A percentile compares a stretch with the other conserved stretches of the same genome.
phyloP scores from a whole-genome alignment of 2,888 invertebrate genomes.

The Thecocarcelia acutangulata region DNA sequence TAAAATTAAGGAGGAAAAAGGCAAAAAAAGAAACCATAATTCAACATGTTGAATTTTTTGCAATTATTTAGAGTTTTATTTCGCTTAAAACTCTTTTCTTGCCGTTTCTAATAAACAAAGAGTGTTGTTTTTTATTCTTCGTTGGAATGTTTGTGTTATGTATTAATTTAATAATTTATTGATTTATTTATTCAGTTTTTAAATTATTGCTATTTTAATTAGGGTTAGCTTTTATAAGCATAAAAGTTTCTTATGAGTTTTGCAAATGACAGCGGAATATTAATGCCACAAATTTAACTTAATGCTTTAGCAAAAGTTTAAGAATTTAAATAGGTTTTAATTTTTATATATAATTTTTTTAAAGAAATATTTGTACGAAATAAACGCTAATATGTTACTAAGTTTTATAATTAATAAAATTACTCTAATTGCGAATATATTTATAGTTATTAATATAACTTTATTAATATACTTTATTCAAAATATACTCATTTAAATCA shows the following conservation, averaged over 20 bases:
- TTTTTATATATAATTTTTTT: conserved; percentile 49
- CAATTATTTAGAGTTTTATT: conserved; percentile 22
- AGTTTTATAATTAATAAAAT: conserved; percentile 21
- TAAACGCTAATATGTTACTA: conserved; percentile 22
- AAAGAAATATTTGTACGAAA: conserved; percentile 40
- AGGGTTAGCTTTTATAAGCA: conserved; percentile 55
- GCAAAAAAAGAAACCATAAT: conserved; percentile 5
- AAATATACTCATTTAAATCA: conserved; percentile 53
- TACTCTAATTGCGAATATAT: conserved; percentile 22
- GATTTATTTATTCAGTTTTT: background rate
- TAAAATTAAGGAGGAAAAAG: conserved; percentile 54
- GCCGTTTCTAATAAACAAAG: conserved; percentile 28
- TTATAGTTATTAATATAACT: conserved; percentile 39
- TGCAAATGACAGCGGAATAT: background rate
- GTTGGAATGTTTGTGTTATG: conserved; percentile 52
- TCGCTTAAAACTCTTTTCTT: conserved; percentile 14
- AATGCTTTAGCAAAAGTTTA: conserved; percentile 68
- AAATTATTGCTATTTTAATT: conserved; percentile 26
- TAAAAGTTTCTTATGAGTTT: background rate
- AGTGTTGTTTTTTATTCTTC: background rate
- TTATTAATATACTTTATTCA: conserved; percentile 22
- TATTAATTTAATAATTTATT: conserved; percentile 13
- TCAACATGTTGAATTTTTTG: conserved; percentile 1
- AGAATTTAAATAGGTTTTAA: conserved; percentile 53
- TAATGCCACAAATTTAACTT: conserved; percentile 22